phyloP scores from a whole-genome alignment of 35 echinoderm and acorn worm species.

The Antedon bifida region DNA sequence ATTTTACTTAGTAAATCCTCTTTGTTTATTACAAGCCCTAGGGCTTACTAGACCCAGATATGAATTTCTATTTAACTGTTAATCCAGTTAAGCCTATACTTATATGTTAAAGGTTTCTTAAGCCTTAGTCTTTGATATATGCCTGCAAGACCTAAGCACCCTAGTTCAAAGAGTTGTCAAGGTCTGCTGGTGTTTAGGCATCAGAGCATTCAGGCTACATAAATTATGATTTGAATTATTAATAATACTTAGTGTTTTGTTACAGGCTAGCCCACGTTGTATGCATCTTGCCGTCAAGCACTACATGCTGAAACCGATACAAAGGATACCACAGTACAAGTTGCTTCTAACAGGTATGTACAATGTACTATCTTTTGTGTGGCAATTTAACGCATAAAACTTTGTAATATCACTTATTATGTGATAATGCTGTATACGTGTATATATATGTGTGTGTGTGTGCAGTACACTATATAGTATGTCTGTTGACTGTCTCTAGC shows the following conservation, averaged over 20 bases:
- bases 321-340: conserved; percentile 94
- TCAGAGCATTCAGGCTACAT: background rate
- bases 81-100: background rate
- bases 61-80: too few relatives aligned
- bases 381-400: too few relatives aligned
- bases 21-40: too few relatives aligned
- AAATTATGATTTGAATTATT: background rate
- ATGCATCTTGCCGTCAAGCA: conserved; percentile 55
- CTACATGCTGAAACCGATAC: conserved; percentile 96
- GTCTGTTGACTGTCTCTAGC: too few relatives aligned
- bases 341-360: conserved; percentile 62
- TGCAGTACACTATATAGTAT: too few relatives aligned
- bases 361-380: conserved; percentile 15
- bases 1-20: too few relatives aligned
- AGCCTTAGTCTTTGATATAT: background rate
- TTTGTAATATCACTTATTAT: too few relatives aligned
- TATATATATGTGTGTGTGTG: too few relatives aligned
- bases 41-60: too few relatives aligned
- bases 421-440: too few relatives aligned
- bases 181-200: background rate
- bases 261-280: conserved; percentile 55
- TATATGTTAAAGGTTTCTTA: too few relatives aligned
- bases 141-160: background rate
- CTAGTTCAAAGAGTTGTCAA: background rate
- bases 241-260: background rate